Base-by-base conservation (phyloP, 2,888 invertebrate genomes). In the Cecidostiba fungosa region DNA sequence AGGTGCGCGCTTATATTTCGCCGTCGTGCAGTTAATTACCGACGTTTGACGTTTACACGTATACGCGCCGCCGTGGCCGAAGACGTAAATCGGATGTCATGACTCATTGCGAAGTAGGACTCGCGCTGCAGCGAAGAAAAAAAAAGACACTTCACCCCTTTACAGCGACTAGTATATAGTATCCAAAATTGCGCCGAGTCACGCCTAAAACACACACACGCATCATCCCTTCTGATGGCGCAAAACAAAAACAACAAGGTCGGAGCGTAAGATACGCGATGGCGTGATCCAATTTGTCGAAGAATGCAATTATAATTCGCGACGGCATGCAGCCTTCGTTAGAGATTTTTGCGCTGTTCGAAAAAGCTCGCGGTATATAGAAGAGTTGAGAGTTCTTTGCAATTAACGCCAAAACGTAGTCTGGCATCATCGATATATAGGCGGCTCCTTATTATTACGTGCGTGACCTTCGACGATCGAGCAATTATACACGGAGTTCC, bases 231-330 rank as follows among this genome's bases (percentile, higher is more conserved):
- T 1, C 1, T n/a, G n/a, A n/a, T n/a, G n/a, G 19, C 14, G 14
- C n/a, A 3, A 26, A 66, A 26, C 66, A 66, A 66, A 26, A 66
- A 66, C 66, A 26, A 10, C 59, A 74, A 29, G 16, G n/a, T 19
- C 36, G 23, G 19, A 16, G 19, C 23, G 23, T 59, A 59, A n/a
- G 19, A 59, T 8, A n/a, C 5, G 23, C 87, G 90, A 90, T 92
- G 91, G 92, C 92, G 92, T 92, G 92, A 91, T 92, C 92, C 91
- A 92, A 92, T 92, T 92, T 92, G 91, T 91, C 91, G 92, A 92
- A 92, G 91, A 92, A 92, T 92, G 91, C 89, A 92, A 92, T 92
- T 92, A 92, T 91, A 92, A 90, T 89, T 90, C 90, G 91, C 91
- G 90, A 88, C 90, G 91, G 92, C 91, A 92, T 90, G 91, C 91